Evolutionary conservation across 2,888 invertebrate genomes (phyloP).

Genomic region (Boloria euphrosyne): DNA sequence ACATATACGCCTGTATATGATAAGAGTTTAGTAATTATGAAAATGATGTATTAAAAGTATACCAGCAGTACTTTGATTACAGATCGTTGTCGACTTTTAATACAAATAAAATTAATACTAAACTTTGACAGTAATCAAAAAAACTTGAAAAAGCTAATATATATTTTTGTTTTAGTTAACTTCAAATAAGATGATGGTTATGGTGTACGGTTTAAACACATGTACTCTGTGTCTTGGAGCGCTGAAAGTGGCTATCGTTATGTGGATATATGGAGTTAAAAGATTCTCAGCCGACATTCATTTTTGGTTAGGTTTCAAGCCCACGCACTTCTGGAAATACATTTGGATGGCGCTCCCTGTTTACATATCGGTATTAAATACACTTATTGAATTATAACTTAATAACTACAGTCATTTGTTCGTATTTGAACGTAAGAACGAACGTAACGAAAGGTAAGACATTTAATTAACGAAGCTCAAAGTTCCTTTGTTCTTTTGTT

Average conservation of each 20-base stretch:
- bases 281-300: conserved; percentile 64
- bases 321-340: conserved; percentile 62
- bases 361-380: conserved; percentile 51
- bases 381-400: background rate
- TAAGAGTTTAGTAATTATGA: no score
- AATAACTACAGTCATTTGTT: background rate
- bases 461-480: background rate
- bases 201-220: conserved; percentile 49
- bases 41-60: no score
- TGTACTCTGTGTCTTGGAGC: conserved; percentile 57
- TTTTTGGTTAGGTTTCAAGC: conserved; percentile 69
- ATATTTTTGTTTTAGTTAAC: conserved; percentile 46
- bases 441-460: background rate
- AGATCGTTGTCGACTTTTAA: no score
- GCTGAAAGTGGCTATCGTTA: conserved; percentile 56
- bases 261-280: conserved; percentile 67
- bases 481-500: background rate
- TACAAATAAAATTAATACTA: no score
- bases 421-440: background rate
- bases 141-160: no score
- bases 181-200: conserved; percentile 41
- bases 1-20: no score
- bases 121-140: no score
- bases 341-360: conserved; percentile 59
- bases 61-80: no score